Evolutionary conservation across 2,888 invertebrate genomes (phyloP), one percentile per base, ranked within the genome.

Genomic region (Mesochorus sp.): DNA sequence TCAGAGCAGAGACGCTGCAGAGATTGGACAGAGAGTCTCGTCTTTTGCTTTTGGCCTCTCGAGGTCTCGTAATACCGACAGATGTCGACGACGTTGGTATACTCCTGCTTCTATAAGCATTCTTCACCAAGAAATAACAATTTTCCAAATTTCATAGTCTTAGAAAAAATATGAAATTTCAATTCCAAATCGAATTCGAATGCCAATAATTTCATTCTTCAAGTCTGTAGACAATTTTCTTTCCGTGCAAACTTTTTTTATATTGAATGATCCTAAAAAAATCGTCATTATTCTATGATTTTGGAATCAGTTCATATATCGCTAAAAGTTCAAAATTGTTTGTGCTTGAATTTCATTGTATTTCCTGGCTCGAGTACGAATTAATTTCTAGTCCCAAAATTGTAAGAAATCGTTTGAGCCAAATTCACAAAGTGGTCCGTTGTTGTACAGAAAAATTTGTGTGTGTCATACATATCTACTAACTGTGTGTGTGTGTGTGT

Each of bases 41-140:
- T 24, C 24, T 42, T 51, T 24, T 59, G 28, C 26, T 51, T 39
- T 49, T 28, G 21, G 24, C 37, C 28, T 66, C 44, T 37, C 53
- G 34, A 49, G 55, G 53, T 77, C 72, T 77, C 79, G 82, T 78
- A 78, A 79, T 79, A 83, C 81, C 86, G 83, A 84, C 89, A 89
- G 86, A 86, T 89, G 89, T 88, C 87, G 85, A 84, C 83, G 86
- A 87, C 88, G 86, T 86, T 83, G n/a, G n/a, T 81, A 80, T 75
- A 76, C 59, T 57, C 19, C 26, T 55, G 49, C 51, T 49, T 47
- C 14, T 53, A 55, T 59, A 37, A 26, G n/a, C 24, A 53, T 66
- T 49, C 10, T 34, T 12, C 24, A 24, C 24, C 3, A 10, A 64
- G 4, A 26, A 8, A 14, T n/a, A 39, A 2, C 3, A n/a, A 21